Conservation (phyloP, 2,888 invertebrate species). For the Xanthia togata region DNA sequence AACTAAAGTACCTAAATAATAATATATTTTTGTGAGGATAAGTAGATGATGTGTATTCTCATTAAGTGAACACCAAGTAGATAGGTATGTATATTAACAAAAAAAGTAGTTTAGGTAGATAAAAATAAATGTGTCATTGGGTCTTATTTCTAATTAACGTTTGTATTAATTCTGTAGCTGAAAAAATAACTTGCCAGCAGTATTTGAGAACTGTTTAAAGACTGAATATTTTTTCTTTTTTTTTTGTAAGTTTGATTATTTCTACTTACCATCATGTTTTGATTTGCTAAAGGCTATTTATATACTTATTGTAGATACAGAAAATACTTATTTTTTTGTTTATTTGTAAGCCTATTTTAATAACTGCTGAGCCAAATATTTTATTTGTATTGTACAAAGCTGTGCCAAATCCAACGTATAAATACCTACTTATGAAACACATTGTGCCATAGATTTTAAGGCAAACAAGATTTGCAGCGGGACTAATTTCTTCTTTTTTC, state of each 20-base stretch:
- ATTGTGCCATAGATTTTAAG: conserved; percentile 48
- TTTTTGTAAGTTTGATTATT: conserved; percentile 23
- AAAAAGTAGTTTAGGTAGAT: conserved; percentile 55
- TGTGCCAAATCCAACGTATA: conserved; percentile 53
- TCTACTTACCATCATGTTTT: background rate
- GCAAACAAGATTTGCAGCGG: conserved; percentile 33
- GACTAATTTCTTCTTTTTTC: conserved; percentile 24
- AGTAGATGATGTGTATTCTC: conserved; percentile 57
- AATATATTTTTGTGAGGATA: conserved; percentile 75
- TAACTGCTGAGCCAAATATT: conserved; percentile 3
- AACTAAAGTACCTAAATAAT: conserved; percentile 50
- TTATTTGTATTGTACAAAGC: conserved; percentile 37
- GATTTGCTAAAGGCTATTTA: conserved; percentile 16
- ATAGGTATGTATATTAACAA: conserved; percentile 59
- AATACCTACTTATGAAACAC: conserved; percentile 44
- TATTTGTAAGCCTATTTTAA: conserved; percentile 1
- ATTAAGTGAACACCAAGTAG: conserved; percentile 70
- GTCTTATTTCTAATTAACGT: conserved; percentile 44
- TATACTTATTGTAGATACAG: background rate
- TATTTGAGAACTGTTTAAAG: conserved; percentile 58
- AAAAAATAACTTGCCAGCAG: conserved; percentile 34
- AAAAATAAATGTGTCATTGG: conserved; percentile 55
- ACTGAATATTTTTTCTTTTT: conserved; percentile 58
- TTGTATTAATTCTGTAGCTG: conserved; percentile 43
- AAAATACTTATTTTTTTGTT: background rate